These are phyloP conservation scores for Acipenser ruthenus DNA, from an alignment of 2,797 vertebrate genomes.

Conservation along the genomic window DNA sequence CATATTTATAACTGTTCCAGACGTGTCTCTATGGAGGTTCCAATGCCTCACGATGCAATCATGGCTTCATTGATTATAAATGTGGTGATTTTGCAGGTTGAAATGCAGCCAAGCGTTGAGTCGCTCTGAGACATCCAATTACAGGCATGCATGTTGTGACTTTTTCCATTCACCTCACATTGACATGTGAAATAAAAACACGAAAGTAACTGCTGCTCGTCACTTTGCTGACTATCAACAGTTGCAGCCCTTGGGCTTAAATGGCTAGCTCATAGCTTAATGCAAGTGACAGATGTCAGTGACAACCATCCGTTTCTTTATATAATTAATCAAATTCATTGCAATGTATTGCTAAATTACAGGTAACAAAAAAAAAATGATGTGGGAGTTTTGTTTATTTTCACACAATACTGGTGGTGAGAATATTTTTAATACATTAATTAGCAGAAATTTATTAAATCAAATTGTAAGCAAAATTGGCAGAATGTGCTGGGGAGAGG, in stretches of 20 bases:
- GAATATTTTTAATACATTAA: too few species aligned
- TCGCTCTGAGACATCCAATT: slow-evolving; percentile 5
- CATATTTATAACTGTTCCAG: too few species aligned
- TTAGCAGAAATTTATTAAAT: too few species aligned
- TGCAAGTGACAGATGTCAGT: background rate
- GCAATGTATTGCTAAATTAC: too few species aligned
- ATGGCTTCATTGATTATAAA: background rate
- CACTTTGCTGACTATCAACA: background rate
- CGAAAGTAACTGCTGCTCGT: background rate
- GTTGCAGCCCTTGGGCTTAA: background rate
- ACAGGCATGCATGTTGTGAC: background rate
- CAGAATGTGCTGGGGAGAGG: too few species aligned
- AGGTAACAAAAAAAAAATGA: too few species aligned
- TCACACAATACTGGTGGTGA: too few species aligned
- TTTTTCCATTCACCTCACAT: background rate
- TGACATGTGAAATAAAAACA: background rate
- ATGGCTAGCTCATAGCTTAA: background rate
- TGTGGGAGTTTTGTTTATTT: too few species aligned
- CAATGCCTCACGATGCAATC: too few species aligned
- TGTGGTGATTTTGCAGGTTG: background rate
- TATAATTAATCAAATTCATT: background rate
- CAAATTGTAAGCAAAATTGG: too few species aligned
- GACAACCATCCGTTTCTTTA: background rate
- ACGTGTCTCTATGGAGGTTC: too few species aligned
- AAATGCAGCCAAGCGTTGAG: background rate